phyloP scores from a whole-genome alignment of 1,140 invertebrate genomes.

The Tenebrio molitor region DNA sequence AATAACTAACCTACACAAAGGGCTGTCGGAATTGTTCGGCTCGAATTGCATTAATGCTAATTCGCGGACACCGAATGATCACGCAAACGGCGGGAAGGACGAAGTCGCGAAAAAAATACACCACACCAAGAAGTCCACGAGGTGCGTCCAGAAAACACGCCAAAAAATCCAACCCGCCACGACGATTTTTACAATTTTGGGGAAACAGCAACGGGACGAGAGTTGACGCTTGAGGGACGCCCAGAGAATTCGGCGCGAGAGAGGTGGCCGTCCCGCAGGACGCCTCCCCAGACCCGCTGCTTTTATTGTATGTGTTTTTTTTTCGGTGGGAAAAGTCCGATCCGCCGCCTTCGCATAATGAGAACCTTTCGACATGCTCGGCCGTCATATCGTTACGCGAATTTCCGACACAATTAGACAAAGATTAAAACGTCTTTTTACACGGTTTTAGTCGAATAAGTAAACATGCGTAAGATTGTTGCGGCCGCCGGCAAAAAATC shows the following conservation, averaged over 20 bases:
- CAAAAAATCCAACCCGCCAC: too few relatives aligned
- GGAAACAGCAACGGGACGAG: too few relatives aligned
- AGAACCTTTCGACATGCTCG: not conserved
- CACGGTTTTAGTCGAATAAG: constrained; percentile 10
- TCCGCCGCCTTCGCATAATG: not conserved
- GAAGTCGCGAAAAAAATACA: too few relatives aligned
- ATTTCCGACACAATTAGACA: constrained; percentile 25
- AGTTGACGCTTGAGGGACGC: too few relatives aligned
- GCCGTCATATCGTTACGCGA: not conserved
- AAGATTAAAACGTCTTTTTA: constrained; percentile 34
- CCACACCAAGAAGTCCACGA: too few relatives aligned
- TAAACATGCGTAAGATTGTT: constrained; percentile 26
- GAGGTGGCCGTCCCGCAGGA: too few relatives aligned
- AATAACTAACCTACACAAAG: constrained; percentile 48
- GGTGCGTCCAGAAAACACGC: too few relatives aligned
- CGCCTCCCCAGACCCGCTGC: too few relatives aligned
- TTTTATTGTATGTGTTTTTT: too few relatives aligned
- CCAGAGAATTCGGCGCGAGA: too few relatives aligned
- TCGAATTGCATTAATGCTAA: constrained; percentile 49
- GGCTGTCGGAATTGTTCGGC: constrained; percentile 42
- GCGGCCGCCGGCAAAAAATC: constrained; percentile 27
- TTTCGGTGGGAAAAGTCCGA: not conserved
- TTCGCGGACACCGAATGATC: constrained; percentile 44
- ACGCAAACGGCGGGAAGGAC: constrained; percentile 9
- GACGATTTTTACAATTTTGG: too few relatives aligned